A percentile compares a stretch with the other conserved stretches of the same genome.
These are phyloP conservation scores for Agonum fuliginosum DNA, from an alignment of 2,888 invertebrate genomes.

Conservation along the genomic window DNA sequence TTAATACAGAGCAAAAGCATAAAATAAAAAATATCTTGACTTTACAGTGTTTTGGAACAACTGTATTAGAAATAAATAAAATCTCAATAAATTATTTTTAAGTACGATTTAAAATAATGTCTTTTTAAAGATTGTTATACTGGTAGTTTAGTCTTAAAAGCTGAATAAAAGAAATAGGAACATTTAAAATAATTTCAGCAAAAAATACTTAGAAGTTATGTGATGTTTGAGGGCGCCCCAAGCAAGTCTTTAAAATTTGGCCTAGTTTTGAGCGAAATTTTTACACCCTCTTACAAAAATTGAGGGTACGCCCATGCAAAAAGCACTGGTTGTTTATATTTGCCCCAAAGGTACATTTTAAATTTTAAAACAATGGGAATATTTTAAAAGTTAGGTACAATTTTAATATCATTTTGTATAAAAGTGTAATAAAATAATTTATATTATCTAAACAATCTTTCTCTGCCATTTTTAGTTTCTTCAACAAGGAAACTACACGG, in stretches of 20 bases:
- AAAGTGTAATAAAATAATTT: conserved; percentile 30
- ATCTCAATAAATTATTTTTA: conserved; percentile 34
- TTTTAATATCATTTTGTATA: conserved; percentile 32
- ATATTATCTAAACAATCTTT: conserved; percentile 2
- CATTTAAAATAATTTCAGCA: conserved; percentile 4
- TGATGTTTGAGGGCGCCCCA: conserved; percentile 17
- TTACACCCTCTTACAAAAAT: not conserved
- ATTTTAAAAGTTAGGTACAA: conserved; percentile 16
- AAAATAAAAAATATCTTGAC: conserved; percentile 9
- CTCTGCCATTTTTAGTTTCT: not conserved
- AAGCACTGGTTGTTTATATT: conserved; percentile 12
- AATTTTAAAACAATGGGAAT: not conserved
- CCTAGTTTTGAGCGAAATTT: conserved; percentile 28
- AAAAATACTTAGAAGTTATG: not conserved
- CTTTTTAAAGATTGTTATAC: conserved; percentile 10
- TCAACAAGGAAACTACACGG: not conserved
- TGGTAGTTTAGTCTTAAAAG: conserved; percentile 26
- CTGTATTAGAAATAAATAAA: conserved; percentile 25
- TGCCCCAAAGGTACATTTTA: not conserved
- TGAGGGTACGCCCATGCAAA: conserved; percentile 9
- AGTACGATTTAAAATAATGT: conserved; percentile 30
- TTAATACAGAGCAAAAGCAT: conserved; percentile 36
- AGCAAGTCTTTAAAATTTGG: conserved; percentile 40
- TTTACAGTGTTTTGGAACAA: conserved; percentile 14
- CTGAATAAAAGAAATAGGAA: conserved; percentile 39